These are phyloP conservation scores for Eristalis intricaria DNA, from an alignment of 2,888 invertebrate genomes.

Conservation along the genomic window DNA sequence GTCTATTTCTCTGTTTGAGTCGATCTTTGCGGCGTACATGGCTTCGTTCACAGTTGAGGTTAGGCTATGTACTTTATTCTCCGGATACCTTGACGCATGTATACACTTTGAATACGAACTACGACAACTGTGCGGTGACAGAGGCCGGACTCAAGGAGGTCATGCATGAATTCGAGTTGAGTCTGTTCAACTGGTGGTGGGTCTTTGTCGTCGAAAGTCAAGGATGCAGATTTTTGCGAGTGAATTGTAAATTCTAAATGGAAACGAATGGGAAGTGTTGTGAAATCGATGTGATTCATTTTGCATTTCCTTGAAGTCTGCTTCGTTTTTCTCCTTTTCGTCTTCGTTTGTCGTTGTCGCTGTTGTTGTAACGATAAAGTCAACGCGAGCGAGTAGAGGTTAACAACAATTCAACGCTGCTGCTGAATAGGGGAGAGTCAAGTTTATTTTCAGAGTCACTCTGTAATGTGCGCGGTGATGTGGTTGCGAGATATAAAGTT, in stretches of 20 bases:
- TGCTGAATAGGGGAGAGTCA: constrained; percentile 51
- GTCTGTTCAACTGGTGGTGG: not conserved
- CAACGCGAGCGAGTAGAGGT: constrained; percentile 30
- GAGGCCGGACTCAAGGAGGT: constrained; percentile 31
- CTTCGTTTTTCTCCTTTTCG: not conserved
- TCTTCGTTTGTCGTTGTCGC: not conserved
- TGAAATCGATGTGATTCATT: constrained; percentile 27
- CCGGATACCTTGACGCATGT: constrained; percentile 25
- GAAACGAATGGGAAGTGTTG: constrained; percentile 12
- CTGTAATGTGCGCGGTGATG: not conserved
- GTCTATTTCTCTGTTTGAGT: constrained; percentile 16
- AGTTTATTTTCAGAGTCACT: not conserved
- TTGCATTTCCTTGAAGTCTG: constrained; percentile 19
- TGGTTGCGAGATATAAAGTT: constrained; percentile 7
- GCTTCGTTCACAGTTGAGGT: not conserved
- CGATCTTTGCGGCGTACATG: not conserved
- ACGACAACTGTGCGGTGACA: constrained; percentile 1
- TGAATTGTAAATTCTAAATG: constrained; percentile 23
- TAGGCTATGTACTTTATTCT: not conserved
- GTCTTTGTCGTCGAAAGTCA: constrained; percentile 56
- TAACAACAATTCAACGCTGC: constrained; percentile 26
- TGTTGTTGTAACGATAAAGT: constrained; percentile 1
- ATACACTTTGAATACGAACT: not conserved
- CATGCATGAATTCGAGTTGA: constrained; percentile 33
- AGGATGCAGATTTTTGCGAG: constrained; percentile 30